Conservation (phyloP, 2,888 invertebrate species). For the Drosophila paranaensis region DNA sequence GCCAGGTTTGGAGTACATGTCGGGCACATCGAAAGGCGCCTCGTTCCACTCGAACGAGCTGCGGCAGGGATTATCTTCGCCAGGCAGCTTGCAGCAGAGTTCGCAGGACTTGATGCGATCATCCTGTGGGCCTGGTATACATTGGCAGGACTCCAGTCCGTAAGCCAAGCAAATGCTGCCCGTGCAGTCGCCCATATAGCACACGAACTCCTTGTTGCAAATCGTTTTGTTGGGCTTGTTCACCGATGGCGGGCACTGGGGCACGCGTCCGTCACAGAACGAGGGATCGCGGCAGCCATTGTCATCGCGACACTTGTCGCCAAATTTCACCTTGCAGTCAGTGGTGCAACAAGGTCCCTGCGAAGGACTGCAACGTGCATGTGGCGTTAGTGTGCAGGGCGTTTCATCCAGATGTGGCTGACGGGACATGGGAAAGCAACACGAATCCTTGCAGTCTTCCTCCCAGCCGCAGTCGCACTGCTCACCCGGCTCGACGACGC, state of each 20-base stretch:
- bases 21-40: slow-evolving; percentile 95
- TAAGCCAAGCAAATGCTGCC: slow-evolving; percentile 99
- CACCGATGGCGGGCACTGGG: slow-evolving; percentile 95
- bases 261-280: slow-evolving; percentile 94
- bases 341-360: slow-evolving; percentile 98
- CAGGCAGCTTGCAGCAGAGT: slow-evolving; percentile 95
- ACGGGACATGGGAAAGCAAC: slow-evolving; percentile 96
- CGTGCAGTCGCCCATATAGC: slow-evolving; percentile 97
- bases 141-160: slow-evolving; percentile 98
- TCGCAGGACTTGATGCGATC: slow-evolving; percentile 95
- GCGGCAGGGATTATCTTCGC: slow-evolving; percentile 92
- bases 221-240: slow-evolving; percentile 97
- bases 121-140: slow-evolving; percentile 92
- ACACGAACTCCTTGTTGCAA: slow-evolving; percentile 98
- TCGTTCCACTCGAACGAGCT: slow-evolving; percentile 97
- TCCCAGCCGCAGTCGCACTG: slow-evolving; percentile 99
- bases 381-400: slow-evolving; percentile 94
- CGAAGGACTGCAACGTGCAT: slow-evolving; percentile 83
- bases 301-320: slow-evolving; percentile 95
- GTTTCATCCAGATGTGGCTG: slow-evolving; percentile 91
- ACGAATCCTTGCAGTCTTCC: slow-evolving; percentile 96
- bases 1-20: slow-evolving; percentile 96
- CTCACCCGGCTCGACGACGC: slow-evolving; percentile 98
- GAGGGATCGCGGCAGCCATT: slow-evolving; percentile 97
- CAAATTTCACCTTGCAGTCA: slow-evolving; percentile 93